Evolutionary conservation across 2,888 invertebrate genomes (phyloP).

Genomic region (Endotricha flammealis): DNA sequence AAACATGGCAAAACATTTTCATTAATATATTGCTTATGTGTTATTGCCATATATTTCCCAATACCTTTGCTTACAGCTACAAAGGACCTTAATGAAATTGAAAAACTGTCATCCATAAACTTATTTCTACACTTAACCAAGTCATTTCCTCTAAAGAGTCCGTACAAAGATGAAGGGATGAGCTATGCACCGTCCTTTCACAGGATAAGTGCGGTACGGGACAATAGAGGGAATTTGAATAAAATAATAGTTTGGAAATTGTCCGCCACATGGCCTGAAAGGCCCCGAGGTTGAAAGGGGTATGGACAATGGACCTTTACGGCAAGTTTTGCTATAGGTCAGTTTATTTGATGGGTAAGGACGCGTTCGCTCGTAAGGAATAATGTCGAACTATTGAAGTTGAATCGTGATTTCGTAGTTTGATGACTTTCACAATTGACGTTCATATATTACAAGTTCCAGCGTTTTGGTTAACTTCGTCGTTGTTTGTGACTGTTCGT

Average conservation of each 20-base stretch:
- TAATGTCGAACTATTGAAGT: neutral
- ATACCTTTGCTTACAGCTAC: too few species aligned
- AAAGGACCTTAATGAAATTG: too few species aligned
- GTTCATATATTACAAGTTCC: too few species aligned
- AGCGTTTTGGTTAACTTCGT: too few species aligned
- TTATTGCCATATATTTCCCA: too few species aligned
- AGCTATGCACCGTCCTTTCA: constrained; percentile 25
- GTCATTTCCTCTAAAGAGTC: neutral
- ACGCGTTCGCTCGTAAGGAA: constrained; percentile 4
- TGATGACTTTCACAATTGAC: too few species aligned
- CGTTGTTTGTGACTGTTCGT: too few species aligned
- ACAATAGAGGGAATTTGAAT: constrained; percentile 59
- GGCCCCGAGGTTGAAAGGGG: constrained; percentile 27
- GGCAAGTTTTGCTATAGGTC: constrained; percentile 35
- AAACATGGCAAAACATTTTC: too few species aligned
- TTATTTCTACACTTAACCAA: constrained; percentile 1
- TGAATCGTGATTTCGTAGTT: neutral
- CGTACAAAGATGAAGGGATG: constrained; percentile 5
- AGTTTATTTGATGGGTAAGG: constrained; percentile 40
- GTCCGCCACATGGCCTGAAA: constrained; percentile 40
- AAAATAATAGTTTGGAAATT: constrained; percentile 61
- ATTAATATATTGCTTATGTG: too few species aligned
- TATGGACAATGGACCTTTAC: constrained; percentile 37
- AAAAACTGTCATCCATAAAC: too few species aligned
- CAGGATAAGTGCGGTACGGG: constrained; percentile 30